A percentile compares a stretch with the other conserved stretches of the same genome.
These are phyloP conservation scores for Cyclopterus lumpus DNA, from an alignment of 2,797 vertebrate species.

Conservation along the genomic window DNA sequence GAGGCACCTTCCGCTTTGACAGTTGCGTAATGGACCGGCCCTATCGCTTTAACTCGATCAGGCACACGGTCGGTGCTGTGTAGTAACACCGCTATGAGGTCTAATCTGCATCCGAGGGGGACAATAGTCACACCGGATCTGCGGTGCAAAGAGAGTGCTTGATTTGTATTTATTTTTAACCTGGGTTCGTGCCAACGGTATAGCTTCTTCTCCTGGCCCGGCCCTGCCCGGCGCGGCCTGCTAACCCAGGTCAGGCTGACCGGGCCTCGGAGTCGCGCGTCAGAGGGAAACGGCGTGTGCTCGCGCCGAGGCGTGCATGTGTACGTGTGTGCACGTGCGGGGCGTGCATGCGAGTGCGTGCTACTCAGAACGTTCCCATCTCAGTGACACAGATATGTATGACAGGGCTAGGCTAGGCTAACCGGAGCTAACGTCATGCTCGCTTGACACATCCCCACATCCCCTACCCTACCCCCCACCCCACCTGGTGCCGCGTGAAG, in stretches of 20 bases:
- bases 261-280: constrained; percentile 56
- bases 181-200: constrained; percentile 58
- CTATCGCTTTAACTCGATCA: constrained; percentile 45
- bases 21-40: constrained; percentile 78
- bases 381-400: constrained; percentile 50
- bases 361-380: constrained; percentile 44
- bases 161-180: constrained; percentile 10
- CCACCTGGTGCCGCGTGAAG: neutral
- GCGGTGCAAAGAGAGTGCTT: constrained; percentile 8
- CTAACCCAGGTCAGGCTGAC: constrained; percentile 57
- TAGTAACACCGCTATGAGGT: constrained; percentile 25
- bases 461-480: too few species aligned
- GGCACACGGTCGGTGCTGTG: constrained; percentile 28
- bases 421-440: constrained; percentile 46
- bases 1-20: constrained; percentile 71
- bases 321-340: neutral
- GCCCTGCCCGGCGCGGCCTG: constrained; percentile 64
- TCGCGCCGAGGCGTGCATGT: constrained; percentile 1
- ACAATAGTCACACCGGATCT: constrained; percentile 29
- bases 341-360: constrained; percentile 3
- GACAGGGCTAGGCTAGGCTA: constrained; percentile 55
- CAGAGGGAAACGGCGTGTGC: constrained; percentile 34
- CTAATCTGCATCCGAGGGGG: constrained; percentile 25
- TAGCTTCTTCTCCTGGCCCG: neutral
- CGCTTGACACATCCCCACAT: constrained; percentile 39